A percentile compares a stretch with the other conserved stretches of the same genome.
phyloP scores from a whole-genome alignment of 1,140 invertebrate genomes.

The Microplitis demolitor region DNA sequence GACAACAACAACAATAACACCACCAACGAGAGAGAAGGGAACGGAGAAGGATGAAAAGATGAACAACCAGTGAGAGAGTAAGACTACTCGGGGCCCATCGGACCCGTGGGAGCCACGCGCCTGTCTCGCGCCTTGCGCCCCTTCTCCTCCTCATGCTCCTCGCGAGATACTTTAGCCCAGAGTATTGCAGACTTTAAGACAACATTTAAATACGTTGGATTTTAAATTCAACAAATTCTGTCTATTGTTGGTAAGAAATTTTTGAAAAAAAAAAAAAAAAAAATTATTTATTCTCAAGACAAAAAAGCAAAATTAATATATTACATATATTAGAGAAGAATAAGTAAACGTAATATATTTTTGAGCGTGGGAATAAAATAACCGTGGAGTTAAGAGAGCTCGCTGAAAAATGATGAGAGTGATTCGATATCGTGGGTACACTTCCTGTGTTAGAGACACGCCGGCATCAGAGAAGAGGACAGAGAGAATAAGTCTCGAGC shows the following conservation, averaged over 20 bases:
- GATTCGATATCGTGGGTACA: constrained; percentile 25
- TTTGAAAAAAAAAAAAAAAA: too few relatives aligned
- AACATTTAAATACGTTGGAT: too few relatives aligned
- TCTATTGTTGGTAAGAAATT: too few relatives aligned
- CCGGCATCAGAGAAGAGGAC: neutral
- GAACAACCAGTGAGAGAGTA: constrained; percentile 26
- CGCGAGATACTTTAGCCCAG: neutral
- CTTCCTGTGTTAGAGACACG: constrained; percentile 22
- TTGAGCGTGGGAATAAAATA: neutral
- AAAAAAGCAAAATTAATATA: too few relatives aligned
- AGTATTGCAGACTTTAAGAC: too few relatives aligned
- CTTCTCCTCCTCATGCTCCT: constrained; percentile 9
- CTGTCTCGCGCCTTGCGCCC: constrained; percentile 45
- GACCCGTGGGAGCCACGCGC: constrained; percentile 58
- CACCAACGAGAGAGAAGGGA: constrained; percentile 17
- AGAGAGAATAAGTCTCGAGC: neutral
- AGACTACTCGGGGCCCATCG: neutral
- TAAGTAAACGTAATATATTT: neutral
- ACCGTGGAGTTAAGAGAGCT: neutral
- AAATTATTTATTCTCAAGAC: too few relatives aligned
- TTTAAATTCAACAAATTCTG: too few relatives aligned
- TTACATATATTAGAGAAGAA: too few relatives aligned
- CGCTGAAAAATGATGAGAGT: constrained; percentile 15
- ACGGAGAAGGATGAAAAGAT: constrained; percentile 33
- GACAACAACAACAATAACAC: constrained; percentile 10